A percentile compares a stretch with the other conserved stretches of the same genome.
Evolutionary conservation across 2,888 invertebrate genomes (phyloP).

Genomic region (Piscicola geometra): DNA sequence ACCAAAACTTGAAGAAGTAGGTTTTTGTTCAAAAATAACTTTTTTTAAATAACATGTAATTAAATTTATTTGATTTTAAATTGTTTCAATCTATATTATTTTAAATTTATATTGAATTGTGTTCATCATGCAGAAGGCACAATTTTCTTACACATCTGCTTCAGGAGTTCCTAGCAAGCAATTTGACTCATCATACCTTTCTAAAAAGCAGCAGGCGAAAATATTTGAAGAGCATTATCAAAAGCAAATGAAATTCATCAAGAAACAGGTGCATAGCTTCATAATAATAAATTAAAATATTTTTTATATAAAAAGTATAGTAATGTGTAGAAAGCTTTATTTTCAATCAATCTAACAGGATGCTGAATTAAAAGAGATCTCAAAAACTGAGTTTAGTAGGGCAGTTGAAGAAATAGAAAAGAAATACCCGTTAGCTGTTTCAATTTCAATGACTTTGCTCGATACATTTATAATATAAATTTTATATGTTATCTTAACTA

Average conservation of each 20-base stretch:
- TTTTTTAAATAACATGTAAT: not conserved
- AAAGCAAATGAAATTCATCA: conserved; percentile 13
- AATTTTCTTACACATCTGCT: not conserved
- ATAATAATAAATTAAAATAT: not conserved
- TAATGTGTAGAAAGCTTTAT: too few relatives aligned
- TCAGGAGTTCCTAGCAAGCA: not conserved
- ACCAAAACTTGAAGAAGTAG: not conserved
- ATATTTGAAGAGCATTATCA: conserved; percentile 28
- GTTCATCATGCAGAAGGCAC: not conserved
- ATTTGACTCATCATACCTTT: conserved; percentile 9
- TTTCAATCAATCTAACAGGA: not conserved
- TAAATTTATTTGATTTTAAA: too few relatives aligned
- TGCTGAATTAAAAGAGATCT: not conserved
- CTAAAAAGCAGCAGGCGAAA: conserved; percentile 26
- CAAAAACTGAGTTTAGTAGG: not conserved
- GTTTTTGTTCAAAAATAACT: not conserved
- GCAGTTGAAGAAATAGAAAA: not conserved
- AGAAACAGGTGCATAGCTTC: conserved; percentile 20
- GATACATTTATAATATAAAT: not conserved
- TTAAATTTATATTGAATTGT: not conserved
- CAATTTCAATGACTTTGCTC: too few relatives aligned
- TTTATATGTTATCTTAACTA: not conserved
- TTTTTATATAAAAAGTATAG: not conserved
- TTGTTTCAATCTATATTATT: not conserved
- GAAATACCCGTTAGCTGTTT: not conserved